Conservation (phyloP, 2,113 vertebrate species). For the Notiomystis cincta region DNA sequence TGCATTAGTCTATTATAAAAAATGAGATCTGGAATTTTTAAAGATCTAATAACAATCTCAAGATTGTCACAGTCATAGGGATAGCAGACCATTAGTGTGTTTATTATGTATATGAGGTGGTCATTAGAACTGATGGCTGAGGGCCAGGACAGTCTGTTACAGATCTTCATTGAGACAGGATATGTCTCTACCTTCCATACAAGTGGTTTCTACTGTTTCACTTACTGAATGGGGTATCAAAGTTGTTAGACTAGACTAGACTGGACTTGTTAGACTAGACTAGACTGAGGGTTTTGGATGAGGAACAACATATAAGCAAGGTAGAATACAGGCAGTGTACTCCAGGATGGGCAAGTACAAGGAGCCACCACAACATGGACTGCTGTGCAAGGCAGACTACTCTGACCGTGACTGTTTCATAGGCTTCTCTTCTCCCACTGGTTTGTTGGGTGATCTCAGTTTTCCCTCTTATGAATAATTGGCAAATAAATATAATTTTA, state of each 20-base stretch:
- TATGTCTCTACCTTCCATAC: neutral
- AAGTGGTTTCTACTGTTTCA: neutral
- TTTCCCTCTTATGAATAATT: neutral
- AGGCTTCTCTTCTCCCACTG: neutral
- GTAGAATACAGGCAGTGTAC: neutral
- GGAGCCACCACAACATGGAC: fast-evolving
- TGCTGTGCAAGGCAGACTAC: neutral
- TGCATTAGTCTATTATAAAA: neutral
- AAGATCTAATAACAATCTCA: neutral
- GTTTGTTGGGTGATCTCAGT: neutral
- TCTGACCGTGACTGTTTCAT: neutral
- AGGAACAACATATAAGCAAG: neutral
- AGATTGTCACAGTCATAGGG: neutral
- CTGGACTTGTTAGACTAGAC: neutral
- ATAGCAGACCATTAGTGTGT: neutral
- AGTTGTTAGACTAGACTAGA: neutral
- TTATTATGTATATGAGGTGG: neutral
- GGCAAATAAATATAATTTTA: neutral
- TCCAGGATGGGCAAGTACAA: neutral
- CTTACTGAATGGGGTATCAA: neutral
- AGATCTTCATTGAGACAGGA: neutral
- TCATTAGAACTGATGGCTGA: neutral
- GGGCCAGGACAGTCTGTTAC: neutral
- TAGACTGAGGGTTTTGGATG: neutral
- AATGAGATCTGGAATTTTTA: neutral